Evolutionary conservation across 2,888 invertebrate species (phyloP).

Genomic region (Aphrophora alni): DNA sequence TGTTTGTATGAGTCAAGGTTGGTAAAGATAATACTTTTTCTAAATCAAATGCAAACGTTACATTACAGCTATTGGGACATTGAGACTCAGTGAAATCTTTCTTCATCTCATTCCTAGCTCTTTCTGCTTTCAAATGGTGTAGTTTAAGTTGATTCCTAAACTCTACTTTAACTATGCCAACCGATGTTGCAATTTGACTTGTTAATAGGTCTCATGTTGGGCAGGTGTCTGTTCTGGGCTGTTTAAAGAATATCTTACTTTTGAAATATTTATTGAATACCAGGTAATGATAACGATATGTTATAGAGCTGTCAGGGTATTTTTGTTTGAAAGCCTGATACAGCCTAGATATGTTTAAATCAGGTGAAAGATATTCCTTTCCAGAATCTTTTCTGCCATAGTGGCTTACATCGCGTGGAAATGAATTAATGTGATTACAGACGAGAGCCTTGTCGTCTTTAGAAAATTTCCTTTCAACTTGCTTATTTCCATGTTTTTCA

Average conservation of each 20-base stretch:
- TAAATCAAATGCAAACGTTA: neutral
- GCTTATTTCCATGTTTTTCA: neutral
- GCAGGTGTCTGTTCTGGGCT: neutral
- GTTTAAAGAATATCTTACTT: neutral
- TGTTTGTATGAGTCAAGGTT: constrained; percentile 6
- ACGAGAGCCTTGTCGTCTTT: neutral
- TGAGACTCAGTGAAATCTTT: neutral
- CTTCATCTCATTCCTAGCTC: neutral
- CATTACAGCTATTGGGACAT: neutral
- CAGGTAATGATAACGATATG: neutral
- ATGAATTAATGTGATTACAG: neutral
- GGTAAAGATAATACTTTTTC: constrained; percentile 10
- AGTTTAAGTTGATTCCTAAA: neutral
- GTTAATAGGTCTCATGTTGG: neutral
- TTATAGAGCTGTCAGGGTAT: neutral
- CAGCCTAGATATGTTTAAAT: neutral
- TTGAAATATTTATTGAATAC: neutral
- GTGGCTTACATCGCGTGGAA: constrained; percentile 7
- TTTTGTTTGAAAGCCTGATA: constrained; percentile 4
- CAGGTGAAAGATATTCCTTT: neutral
- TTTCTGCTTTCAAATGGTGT: neutral
- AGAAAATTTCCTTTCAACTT: neutral
- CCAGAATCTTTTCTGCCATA: no score
- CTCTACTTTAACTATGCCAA: neutral
- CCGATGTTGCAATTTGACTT: no score